Conservation (phyloP, 2,797 vertebrate genomes). For the Cryptoprocta ferox region DNA sequence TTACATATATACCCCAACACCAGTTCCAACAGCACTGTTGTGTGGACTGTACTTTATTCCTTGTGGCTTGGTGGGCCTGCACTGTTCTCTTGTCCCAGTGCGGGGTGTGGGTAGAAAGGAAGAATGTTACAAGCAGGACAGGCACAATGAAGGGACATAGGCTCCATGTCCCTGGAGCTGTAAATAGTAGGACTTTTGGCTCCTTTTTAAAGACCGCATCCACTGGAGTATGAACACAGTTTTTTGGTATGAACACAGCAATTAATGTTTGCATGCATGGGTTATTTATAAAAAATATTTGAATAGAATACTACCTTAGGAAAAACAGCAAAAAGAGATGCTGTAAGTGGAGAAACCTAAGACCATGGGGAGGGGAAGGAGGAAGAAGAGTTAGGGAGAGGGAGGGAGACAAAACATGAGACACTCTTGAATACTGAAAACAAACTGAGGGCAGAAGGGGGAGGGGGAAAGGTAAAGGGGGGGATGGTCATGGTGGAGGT, state of each 20-base stretch:
- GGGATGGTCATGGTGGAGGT: too few relatives aligned
- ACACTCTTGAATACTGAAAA: too few relatives aligned
- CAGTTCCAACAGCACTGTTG: background rate
- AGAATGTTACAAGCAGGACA: background rate
- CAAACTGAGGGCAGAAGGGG: too few relatives aligned
- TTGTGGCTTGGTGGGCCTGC: background rate
- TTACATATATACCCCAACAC: background rate
- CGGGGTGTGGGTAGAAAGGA: background rate
- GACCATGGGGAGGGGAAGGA: too few relatives aligned
- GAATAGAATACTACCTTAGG: background rate
- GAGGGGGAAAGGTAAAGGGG: too few relatives aligned
- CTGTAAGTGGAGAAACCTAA: too few relatives aligned
- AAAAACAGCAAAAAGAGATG: background rate
- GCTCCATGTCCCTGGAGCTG: background rate
- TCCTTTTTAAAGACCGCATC: background rate
- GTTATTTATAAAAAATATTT: background rate
- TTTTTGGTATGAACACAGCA: background rate
- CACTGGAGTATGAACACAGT: background rate
- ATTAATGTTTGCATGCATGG: background rate
- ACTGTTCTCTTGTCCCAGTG: background rate
- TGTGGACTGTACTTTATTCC: background rate
- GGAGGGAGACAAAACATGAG: too few relatives aligned
- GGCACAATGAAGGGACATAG: background rate
- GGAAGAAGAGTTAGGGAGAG: too few relatives aligned
- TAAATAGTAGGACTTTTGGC: background rate